Evolutionary conservation across 2,113 vertebrate species (phyloP).

Genomic region (Heterochromis multidens): DNA sequence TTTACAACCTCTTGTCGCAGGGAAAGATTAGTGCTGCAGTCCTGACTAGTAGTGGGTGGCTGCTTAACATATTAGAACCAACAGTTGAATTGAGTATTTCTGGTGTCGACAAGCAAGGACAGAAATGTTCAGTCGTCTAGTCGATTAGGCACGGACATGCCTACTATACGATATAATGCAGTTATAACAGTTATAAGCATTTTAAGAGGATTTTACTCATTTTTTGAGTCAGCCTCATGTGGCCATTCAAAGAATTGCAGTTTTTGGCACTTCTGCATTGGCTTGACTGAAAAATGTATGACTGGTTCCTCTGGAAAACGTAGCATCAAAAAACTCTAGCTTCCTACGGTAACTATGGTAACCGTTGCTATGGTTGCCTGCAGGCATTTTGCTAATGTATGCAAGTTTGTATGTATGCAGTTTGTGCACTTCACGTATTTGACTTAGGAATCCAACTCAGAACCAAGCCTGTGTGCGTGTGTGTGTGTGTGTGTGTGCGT

Average conservation of each 20-base stretch:
- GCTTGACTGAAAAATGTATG: not conserved
- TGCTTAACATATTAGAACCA: not conserved
- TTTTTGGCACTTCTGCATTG: not conserved
- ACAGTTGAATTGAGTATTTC: not conserved
- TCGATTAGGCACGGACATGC: too few relatives aligned
- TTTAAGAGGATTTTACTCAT: not conserved
- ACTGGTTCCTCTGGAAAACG: constrained; percentile 23
- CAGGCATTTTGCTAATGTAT: constrained; percentile 17
- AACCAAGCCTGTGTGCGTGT: not conserved
- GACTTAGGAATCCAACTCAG: not conserved
- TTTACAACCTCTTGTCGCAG: not conserved
- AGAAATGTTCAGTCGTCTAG: not conserved
- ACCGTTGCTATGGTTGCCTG: constrained; percentile 55
- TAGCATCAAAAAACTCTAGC: constrained; percentile 34
- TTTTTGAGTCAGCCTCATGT: not conserved
- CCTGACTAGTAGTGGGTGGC: not conserved
- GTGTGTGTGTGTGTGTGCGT: not conserved
- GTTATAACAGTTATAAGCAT: not conserved
- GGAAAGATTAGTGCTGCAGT: not conserved
- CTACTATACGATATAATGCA: too few relatives aligned
- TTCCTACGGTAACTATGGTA: constrained; percentile 39
- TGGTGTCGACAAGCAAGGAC: not conserved
- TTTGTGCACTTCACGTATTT: not conserved
- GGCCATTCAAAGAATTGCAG: not conserved
- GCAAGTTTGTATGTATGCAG: not conserved